Evolutionary conservation across 2,113 vertebrate species (phyloP), one percentile per base, ranked within the genome.

Genomic region (Petrocephalus microphthalmus): DNA sequence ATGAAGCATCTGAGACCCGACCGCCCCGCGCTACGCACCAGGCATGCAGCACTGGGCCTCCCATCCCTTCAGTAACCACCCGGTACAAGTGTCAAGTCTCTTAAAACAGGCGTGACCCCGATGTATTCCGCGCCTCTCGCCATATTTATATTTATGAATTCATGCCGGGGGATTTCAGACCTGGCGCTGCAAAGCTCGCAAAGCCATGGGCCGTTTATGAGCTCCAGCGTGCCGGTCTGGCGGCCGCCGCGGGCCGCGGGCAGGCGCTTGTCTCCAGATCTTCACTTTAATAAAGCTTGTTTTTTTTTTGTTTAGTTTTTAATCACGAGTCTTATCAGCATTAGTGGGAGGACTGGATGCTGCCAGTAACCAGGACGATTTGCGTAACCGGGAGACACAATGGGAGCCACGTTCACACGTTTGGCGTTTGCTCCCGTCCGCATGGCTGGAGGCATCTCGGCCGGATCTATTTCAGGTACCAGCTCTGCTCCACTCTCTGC

Each of bases 1-100:
- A 94, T 93, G 92, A 91, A 90, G 52, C 92, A 93, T 95, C 94
- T 95, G 92, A 95, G 94, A 95, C 94, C 94, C 95, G 95, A 94
- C 93, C 91, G 47, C 89, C 71, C 90, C 88, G 85, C 25, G 89
- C 90, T 42, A 91, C 90, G 91, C 89, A 82, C 90, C 56, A 86
- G 92, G 93, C 91, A 91, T 84, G 25, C 49, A 47, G 88, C 71
- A 19, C 33, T 37, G 52, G 88, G 33, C 37, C 53, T 10, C 25
- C 19, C 25, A 60, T 57, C 52, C 56, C 15, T 60, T 60, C 84
- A 78, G 33, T 53, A 45, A 22, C 64, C 29, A 42, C 67, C 37
- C 11, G 15, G 64, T 45, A 86, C 60, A 89, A 89, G 47, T 88
- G 25, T 71, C 42, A 20, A 54, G 84, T 86, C 51, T 88, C 42